These are phyloP conservation scores for Branchipolynoe longqiensis DNA, from an alignment of 2,888 invertebrate genomes.

Conservation along the genomic window DNA sequence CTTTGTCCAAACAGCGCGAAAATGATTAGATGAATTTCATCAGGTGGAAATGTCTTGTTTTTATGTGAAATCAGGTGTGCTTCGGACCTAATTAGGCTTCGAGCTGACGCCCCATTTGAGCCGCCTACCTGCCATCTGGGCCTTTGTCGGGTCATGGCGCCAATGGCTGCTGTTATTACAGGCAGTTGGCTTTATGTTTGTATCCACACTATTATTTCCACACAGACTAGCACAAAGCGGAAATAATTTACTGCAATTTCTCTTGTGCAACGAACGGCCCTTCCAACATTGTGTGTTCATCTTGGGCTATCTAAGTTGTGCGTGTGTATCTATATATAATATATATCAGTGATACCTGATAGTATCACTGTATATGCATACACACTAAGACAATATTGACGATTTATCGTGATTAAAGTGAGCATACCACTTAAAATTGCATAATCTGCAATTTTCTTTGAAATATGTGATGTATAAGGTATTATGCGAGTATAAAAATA, in stretches of 20 bases:
- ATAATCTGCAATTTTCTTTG: too few species aligned
- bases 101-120: neutral
- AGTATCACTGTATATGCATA: too few species aligned
- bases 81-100: conserved; percentile 21
- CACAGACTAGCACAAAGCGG: neutral
- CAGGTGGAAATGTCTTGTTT: neutral
- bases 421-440: too few species aligned
- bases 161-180: neutral
- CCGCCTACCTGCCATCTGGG: conserved; percentile 25
- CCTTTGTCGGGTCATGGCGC: neutral
- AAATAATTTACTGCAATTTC: neutral
- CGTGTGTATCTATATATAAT: too few species aligned
- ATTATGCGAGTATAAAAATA: too few species aligned
- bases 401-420: too few species aligned
- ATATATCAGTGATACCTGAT: too few species aligned
- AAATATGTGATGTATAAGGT: too few species aligned
- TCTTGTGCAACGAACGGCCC: too few species aligned
- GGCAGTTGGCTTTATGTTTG: neutral
- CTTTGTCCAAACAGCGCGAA: conserved; percentile 24
- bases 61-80: conserved; percentile 49
- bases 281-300: neutral
- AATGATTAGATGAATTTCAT: conserved; percentile 14
- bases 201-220: conserved; percentile 10
- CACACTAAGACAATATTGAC: too few species aligned
- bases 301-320: too few species aligned